Conservation (phyloP, 64 coral and sea anemone genomes). For the Pocillopora damicornis region DNA sequence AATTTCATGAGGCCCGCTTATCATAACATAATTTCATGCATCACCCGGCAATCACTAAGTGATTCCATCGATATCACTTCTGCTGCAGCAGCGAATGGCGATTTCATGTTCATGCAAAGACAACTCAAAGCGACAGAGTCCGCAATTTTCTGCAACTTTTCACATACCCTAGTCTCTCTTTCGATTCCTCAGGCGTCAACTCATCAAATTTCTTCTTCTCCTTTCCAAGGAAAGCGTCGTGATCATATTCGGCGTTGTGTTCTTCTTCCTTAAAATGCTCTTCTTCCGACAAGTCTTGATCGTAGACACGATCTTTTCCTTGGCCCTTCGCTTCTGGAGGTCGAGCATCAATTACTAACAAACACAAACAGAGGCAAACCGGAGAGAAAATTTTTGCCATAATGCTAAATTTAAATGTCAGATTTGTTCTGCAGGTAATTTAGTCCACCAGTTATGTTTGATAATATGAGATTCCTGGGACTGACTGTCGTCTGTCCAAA, state of each 20-base stretch:
- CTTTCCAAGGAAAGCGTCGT: slow-evolving; percentile 93
- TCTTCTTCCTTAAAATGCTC: slow-evolving; percentile 56
- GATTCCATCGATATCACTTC: too few species aligned
- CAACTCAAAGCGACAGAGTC: neutral
- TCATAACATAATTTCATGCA: too few species aligned
- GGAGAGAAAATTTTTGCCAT: neutral
- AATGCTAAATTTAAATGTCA: neutral
- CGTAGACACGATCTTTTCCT: slow-evolving; percentile 38
- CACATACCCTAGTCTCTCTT: slow-evolving; percentile 81
- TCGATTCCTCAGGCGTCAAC: slow-evolving; percentile 81
- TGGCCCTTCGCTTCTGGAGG: slow-evolving; percentile 54
- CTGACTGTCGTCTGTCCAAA: neutral
- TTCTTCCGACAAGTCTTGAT: slow-evolving; percentile 55
- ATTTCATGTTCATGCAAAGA: neutral
- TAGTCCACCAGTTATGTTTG: neutral
- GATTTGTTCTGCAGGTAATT: neutral
- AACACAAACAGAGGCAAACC: slow-evolving; percentile 23
- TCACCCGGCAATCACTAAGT: too few species aligned
- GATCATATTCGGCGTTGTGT: slow-evolving; percentile 90
- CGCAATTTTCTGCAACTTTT: neutral
- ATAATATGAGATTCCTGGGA: slow-evolving; percentile 7
- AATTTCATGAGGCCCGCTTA: too few species aligned
- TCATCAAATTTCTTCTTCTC: slow-evolving; percentile 98
- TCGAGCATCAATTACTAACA: slow-evolving; percentile 19
- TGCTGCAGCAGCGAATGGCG: neutral